Evolutionary conservation across 1,140 invertebrate genomes (phyloP).

Genomic region (Coelopa frigida): DNA sequence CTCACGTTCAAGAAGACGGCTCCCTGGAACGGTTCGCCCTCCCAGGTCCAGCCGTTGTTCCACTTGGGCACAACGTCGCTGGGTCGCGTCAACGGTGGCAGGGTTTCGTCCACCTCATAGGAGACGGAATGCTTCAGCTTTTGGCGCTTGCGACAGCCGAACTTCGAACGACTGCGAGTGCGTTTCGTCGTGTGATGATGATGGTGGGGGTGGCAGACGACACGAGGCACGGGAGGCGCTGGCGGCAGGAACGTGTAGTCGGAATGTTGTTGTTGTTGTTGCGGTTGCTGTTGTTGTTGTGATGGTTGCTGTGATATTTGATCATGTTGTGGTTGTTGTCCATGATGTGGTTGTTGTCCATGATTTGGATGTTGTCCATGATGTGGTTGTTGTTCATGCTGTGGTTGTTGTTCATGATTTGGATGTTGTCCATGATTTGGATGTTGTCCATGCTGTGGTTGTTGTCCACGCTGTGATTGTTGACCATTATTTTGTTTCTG

Average conservation of each 20-base stretch:
- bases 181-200: constrained; percentile 21
- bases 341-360: constrained; percentile 23
- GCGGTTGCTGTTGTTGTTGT: constrained; percentile 12
- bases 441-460: background rate
- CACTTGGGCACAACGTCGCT: constrained; percentile 60
- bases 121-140: constrained; percentile 34
- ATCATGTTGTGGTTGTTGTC: constrained; percentile 21
- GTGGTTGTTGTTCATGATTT: background rate
- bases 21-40: constrained; percentile 72
- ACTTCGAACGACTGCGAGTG: constrained; percentile 34
- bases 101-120: constrained; percentile 32
- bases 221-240: constrained; percentile 12
- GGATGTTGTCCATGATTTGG: background rate
- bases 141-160: constrained; percentile 37
- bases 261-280: constrained; percentile 14
- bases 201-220: constrained; percentile 9
- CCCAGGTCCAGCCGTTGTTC: constrained; percentile 90
- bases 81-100: constrained; percentile 44
- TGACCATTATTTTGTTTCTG: background rate
- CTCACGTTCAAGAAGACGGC: constrained; percentile 84
- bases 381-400: constrained; percentile 14
- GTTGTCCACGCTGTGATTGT: background rate
- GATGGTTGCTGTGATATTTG: background rate
- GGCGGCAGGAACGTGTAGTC: constrained; percentile 13
- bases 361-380: constrained; percentile 25